Conservation (phyloP, 2,797 vertebrate species). For the Amniataba percoides region DNA sequence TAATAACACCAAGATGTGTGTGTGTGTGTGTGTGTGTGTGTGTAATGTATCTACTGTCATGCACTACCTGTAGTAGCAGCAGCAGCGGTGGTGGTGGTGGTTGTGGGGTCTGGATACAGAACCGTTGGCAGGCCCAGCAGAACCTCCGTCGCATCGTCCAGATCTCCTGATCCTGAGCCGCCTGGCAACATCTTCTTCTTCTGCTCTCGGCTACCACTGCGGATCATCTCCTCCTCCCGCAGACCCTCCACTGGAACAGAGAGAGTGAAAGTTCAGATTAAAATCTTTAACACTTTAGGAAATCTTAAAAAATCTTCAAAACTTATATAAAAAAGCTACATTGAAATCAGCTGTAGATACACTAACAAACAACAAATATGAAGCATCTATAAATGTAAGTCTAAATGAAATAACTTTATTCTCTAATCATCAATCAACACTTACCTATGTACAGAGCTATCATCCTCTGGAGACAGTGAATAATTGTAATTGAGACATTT, state of each 20-base stretch:
- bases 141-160: constrained; percentile 77
- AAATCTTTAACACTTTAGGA: neutral
- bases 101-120: constrained; percentile 74
- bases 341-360: neutral
- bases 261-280: neutral
- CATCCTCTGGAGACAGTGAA: no score
- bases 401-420: neutral
- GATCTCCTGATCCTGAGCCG: constrained; percentile 83
- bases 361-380: neutral
- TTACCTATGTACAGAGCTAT: no score
- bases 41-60: neutral
- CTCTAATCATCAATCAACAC: neutral
- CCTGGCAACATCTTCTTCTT: constrained; percentile 77
- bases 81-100: constrained; percentile 25
- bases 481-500: no score
- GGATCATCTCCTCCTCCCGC: constrained; percentile 83
- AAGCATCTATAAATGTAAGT: neutral
- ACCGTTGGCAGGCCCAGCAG: constrained; percentile 76
- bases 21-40: neutral
- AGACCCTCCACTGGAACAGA: constrained; percentile 78
- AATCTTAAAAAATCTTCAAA: neutral
- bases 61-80: constrained; percentile 67
- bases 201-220: constrained; percentile 81
- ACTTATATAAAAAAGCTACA: neutral
- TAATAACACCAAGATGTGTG: neutral